A percentile compares a stretch with the other conserved stretches of the same genome.
phyloP scores from a whole-genome alignment of 64 coral and sea anemone species.

The Stylophora pistillata region DNA sequence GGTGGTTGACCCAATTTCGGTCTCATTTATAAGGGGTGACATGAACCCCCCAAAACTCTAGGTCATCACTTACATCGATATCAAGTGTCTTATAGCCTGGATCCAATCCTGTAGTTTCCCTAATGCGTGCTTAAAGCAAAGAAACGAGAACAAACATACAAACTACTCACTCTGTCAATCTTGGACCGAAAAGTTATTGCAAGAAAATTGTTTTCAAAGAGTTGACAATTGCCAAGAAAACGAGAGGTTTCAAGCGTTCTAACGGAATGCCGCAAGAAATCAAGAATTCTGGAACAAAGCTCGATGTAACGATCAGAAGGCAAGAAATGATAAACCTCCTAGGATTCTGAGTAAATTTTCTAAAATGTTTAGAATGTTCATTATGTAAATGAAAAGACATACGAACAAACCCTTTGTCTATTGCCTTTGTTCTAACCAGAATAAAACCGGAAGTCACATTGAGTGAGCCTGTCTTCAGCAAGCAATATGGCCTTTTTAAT shows the following conservation, averaged over 20 bases:
- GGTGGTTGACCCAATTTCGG: constrained; percentile 16
- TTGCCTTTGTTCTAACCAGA: constrained; percentile 55
- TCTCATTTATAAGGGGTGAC: neutral
- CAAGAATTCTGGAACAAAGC: neutral
- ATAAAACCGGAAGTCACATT: constrained; percentile 67
- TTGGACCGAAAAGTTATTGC: constrained; percentile 11
- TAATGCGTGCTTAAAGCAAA: neutral
- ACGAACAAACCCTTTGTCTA: constrained; percentile 65
- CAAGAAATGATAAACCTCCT: neutral
- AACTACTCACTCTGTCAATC: neutral
- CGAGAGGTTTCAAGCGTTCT: neutral
- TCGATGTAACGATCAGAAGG: too few relatives aligned
- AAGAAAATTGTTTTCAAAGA: constrained; percentile 3
- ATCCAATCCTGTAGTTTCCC: constrained; percentile 9
- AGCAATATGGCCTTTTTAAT: constrained; percentile 56
- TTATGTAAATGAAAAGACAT: constrained; percentile 48
- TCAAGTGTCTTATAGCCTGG: neutral
- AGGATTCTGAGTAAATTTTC: constrained; percentile 9
- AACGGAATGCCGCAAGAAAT: neutral
- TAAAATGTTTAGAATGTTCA: constrained; percentile 28
- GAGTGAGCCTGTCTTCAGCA: constrained; percentile 42
- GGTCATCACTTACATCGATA: constrained; percentile 41
- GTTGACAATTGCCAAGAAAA: neutral
- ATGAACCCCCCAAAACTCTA: constrained; percentile 11
- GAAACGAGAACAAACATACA: constrained; percentile 18